phyloP scores from a whole-genome alignment of 2,797 vertebrate species.

The Phrynocephalus guinanensis region DNA sequence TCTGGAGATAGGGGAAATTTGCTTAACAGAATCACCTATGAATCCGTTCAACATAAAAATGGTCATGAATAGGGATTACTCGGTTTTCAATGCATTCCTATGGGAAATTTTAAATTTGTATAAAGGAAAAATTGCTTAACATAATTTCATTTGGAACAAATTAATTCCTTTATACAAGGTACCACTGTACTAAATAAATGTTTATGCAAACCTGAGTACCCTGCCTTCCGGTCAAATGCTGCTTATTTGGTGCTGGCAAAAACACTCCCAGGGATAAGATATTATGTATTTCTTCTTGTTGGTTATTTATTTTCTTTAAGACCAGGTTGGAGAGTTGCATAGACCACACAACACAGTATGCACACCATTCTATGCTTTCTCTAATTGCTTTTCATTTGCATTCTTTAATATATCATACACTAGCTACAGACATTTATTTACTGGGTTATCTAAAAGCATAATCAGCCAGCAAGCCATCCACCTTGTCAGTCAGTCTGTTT shows the following conservation, averaged over 20 bases:
- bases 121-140: too few relatives aligned
- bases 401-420: background rate
- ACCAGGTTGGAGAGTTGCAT: background rate
- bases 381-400: background rate
- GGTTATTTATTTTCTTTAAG: background rate
- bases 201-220: background rate
- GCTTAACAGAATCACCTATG: too few relatives aligned
- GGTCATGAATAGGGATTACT: too few relatives aligned
- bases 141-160: too few relatives aligned
- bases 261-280: background rate
- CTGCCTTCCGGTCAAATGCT: constrained; percentile 12
- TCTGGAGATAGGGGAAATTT: too few relatives aligned
- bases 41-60: too few relatives aligned
- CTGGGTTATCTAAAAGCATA: background rate
- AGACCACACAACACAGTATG: background rate
- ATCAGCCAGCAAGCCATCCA: background rate
- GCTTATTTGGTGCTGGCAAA: background rate
- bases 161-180: too few relatives aligned
- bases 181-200: constrained; percentile 1
- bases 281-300: background rate
- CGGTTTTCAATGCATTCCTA: too few relatives aligned
- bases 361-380: background rate
- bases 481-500: background rate
- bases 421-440: background rate
- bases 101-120: too few relatives aligned